Evolutionary conservation across 1,140 invertebrate genomes (phyloP).

Genomic region (Pachypeltis micranthus): DNA sequence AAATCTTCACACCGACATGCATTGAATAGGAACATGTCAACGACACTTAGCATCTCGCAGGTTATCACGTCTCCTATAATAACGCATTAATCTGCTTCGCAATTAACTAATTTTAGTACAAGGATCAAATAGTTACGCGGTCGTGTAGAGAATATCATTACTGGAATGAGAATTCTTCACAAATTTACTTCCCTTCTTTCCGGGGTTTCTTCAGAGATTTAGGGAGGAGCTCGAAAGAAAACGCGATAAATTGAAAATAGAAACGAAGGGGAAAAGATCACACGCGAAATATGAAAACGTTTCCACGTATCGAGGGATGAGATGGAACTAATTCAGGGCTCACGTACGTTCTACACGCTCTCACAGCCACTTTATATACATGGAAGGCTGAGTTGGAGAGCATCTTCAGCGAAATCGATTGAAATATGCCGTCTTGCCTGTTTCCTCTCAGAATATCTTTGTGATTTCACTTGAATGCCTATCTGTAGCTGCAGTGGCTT

Average conservation of each 20-base stretch:
- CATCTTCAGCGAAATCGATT: conserved; percentile 8
- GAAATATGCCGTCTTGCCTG: conserved; percentile 3
- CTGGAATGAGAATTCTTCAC: not conserved
- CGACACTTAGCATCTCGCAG: too few relatives aligned
- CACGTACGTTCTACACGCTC: conserved; percentile 2
- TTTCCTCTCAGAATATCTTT: not conserved
- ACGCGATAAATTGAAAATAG: not conserved
- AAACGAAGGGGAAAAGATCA: not conserved
- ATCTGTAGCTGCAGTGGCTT: not conserved
- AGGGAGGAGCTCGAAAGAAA: too few relatives aligned
- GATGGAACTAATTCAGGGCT: conserved; percentile 4
- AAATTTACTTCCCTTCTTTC: too few relatives aligned
- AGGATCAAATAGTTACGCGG: too few relatives aligned
- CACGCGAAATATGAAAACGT: not conserved
- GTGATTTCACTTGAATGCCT: conserved; percentile 1
- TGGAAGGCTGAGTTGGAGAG: not conserved
- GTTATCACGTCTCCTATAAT: too few relatives aligned
- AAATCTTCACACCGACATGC: too few relatives aligned
- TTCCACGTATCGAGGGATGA: not conserved
- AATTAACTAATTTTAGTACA: too few relatives aligned
- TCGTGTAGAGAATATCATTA: too few relatives aligned
- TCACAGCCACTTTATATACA: conserved; percentile 1
- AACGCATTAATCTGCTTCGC: too few relatives aligned
- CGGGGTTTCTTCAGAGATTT: too few relatives aligned
- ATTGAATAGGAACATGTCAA: too few relatives aligned